These are phyloP conservation scores for Adoxophyes honmai DNA, from an alignment of 1,140 invertebrate species.

Conservation along the genomic window DNA sequence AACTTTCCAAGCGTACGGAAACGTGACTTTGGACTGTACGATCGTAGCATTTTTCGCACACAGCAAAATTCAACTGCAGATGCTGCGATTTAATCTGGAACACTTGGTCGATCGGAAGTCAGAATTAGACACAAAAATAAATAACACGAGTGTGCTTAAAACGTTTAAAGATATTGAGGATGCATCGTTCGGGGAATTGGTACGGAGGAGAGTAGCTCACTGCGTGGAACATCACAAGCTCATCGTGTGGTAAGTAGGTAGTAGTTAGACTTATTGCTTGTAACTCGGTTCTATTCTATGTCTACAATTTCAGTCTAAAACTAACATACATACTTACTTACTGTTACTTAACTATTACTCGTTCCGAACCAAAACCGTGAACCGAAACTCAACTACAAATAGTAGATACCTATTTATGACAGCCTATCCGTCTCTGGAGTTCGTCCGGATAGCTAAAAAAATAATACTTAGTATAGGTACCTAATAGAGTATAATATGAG, in stretches of 20 bases:
- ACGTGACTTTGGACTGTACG: constrained; percentile 58
- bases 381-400: too few relatives aligned
- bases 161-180: constrained; percentile 12
- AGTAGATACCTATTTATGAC: too few relatives aligned
- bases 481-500: too few relatives aligned
- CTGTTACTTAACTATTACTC: too few relatives aligned
- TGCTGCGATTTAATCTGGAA: constrained; percentile 46
- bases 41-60: constrained; percentile 49
- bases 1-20: constrained; percentile 45
- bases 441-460: too few relatives aligned
- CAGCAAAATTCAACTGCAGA: constrained; percentile 45
- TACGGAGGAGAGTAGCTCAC: constrained; percentile 30
- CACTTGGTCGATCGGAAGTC: constrained; percentile 31
- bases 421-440: too few relatives aligned
- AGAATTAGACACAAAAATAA: neutral
- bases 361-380: too few relatives aligned
- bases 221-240: constrained; percentile 44
- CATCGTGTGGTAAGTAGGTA: constrained; percentile 39
- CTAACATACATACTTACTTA: too few relatives aligned
- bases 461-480: too few relatives aligned
- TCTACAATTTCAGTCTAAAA: too few relatives aligned
- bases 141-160: neutral
- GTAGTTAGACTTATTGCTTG: too few relatives aligned
- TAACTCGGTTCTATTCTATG: too few relatives aligned
- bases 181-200: neutral